Conservation (phyloP, 2,113 vertebrate genomes). For the Uria lomvia region DNA sequence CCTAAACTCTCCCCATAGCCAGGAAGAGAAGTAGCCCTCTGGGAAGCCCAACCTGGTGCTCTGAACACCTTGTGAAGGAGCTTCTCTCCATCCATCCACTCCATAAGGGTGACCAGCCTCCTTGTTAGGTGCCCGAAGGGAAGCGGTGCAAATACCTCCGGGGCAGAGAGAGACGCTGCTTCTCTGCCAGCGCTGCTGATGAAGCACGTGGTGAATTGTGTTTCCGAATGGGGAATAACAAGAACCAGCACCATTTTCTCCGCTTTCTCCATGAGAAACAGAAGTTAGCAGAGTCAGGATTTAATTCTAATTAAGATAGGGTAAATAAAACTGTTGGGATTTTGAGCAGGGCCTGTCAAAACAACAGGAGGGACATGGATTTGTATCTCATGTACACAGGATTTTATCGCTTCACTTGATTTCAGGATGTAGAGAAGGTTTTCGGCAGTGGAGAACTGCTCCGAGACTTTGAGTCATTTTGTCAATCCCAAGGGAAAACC, state of each 20-base stretch:
- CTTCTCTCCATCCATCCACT: neutral
- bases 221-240: neutral
- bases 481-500: neutral
- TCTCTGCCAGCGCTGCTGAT: neutral
- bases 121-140: neutral
- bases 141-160: neutral
- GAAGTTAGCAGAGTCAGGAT: neutral
- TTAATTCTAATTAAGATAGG: neutral
- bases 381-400: neutral
- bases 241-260: neutral
- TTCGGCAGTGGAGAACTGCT: neutral
- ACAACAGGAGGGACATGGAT: neutral
- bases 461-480: neutral
- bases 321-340: neutral
- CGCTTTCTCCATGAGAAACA: rapidly evolving
- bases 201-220: neutral
- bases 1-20: neutral
- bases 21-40: neutral
- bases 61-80: neutral
- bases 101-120: neutral
- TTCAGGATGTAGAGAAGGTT: neutral
- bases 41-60: neutral
- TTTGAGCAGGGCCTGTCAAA: neutral
- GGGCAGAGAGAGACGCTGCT: neutral
- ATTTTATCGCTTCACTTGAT: neutral